Evolutionary conservation across 2,888 invertebrate species (phyloP), one percentile per base, ranked within the genome.

Genomic region (Meloe dianella): DNA sequence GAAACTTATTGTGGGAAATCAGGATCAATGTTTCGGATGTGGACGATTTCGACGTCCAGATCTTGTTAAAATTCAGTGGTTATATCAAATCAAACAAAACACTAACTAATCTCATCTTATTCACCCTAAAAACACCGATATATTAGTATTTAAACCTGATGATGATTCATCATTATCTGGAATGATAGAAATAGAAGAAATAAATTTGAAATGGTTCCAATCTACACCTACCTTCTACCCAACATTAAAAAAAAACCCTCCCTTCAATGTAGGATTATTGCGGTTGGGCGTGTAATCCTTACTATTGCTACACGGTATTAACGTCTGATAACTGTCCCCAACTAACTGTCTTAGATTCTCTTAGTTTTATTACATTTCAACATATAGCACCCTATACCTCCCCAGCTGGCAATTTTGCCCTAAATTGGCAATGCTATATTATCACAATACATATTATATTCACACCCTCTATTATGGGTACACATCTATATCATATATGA

Each of bases 31-130:
- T 74, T 67, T 69, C 63, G 77, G 72, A 73, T 79, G 78, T 79
- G 78, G 78, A 76, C 79, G 79, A 82, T 82, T 79, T 76, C 77
- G 78, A 75, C 79, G 80, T 2, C n/a, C 80, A 80, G 75, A 79
- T 78, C 76, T 77, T 74, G 77, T 74, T 74, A 79, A 80, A 78
- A 75, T 79, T 74, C 72, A 72, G 75, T 77, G 80, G 80, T 78
- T 78, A n/a, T n/a, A 81, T 80, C 81, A 80, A 73, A 68, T 74
- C 71, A 72, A 72, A 72, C 73, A 29, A 4, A 29, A 22, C 30
- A 8, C 5, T 14, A 38, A 38, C 14, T 1, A 14, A 7, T 38
- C 38, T 38, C 14, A 5, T 14, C 32, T 32, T 27, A 27, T 4
- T 27, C 27, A 27, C 27, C 27, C 27, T 4, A 3, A 27, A 27